Percentiles rank a stretch among this genome's conserved stretches.
Conservation (phyloP, 2,113 vertebrate genomes). For the Ptilorrhoa leucosticta region DNA sequence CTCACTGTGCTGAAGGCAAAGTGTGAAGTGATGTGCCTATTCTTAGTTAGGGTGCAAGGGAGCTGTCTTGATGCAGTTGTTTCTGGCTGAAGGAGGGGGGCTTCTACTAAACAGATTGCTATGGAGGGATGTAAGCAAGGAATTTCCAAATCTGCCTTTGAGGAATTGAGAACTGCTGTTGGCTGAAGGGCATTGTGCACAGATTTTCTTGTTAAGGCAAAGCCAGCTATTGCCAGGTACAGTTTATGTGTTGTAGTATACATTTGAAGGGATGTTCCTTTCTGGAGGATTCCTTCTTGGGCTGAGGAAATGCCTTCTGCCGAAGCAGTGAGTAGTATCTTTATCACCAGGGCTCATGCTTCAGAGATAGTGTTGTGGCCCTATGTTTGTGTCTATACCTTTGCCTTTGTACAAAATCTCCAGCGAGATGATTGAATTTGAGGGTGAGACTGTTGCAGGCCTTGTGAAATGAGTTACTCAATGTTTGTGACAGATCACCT, state of each 20-base stretch:
- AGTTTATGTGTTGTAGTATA: background rate
- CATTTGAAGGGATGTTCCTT: background rate
- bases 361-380: background rate
- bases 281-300: background rate
- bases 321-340: background rate
- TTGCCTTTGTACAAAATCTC: background rate
- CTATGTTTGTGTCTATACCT: rapidly evolving
- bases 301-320: background rate
- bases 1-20: background rate
- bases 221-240: background rate
- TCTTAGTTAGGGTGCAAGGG: background rate
- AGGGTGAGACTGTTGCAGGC: background rate
- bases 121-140: background rate
- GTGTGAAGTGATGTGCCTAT: background rate
- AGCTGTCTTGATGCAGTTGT: background rate
- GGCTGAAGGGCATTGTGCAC: background rate
- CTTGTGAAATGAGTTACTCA: background rate
- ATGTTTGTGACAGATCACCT: background rate
- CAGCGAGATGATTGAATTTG: background rate
- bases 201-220: background rate
- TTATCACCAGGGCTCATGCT: background rate
- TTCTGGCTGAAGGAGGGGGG: background rate
- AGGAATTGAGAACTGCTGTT: background rate
- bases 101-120: background rate
- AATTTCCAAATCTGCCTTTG: background rate